phyloP scores from a whole-genome alignment of 2,888 invertebrate genomes.

The Xiphydria camelus region DNA sequence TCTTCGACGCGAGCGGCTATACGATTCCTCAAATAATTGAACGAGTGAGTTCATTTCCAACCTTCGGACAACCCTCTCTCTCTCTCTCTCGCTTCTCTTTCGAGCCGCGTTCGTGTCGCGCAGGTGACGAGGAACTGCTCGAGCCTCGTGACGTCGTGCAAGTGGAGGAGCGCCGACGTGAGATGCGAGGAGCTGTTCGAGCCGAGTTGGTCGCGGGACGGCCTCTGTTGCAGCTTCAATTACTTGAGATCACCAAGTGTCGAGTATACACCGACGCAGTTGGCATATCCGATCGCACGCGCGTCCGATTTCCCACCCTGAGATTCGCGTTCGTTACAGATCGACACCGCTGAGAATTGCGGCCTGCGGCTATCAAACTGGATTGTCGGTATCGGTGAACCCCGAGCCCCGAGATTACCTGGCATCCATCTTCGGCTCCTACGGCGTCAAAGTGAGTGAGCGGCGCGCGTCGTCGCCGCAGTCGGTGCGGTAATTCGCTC shows the following conservation, averaged over 20 bases:
- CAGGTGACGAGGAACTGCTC: constrained; percentile 63
- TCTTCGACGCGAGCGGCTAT: constrained; percentile 40
- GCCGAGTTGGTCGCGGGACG: constrained; percentile 58
- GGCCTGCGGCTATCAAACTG: constrained; percentile 72
- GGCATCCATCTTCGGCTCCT: constrained; percentile 64
- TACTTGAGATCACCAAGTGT: too few species aligned
- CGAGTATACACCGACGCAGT: too few species aligned
- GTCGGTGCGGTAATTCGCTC: constrained; percentile 8
- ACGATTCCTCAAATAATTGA: too few species aligned
- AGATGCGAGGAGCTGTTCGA: constrained; percentile 62
- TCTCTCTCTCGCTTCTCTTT: too few species aligned
- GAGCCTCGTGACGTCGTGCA: constrained; percentile 61
- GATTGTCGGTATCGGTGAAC: constrained; percentile 65
- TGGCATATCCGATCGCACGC: too few species aligned
- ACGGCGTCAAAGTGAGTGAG: constrained; percentile 63
- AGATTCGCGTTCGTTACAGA: constrained; percentile 1
- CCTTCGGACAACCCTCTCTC: too few species aligned
- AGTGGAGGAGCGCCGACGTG: constrained; percentile 63
- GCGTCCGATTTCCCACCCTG: too few species aligned
- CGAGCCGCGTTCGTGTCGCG: too few species aligned
- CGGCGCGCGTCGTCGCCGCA: too few species aligned
- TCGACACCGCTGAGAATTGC: constrained; percentile 64
- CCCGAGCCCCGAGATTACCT: constrained; percentile 66
- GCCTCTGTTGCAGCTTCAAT: constrained; percentile 70
- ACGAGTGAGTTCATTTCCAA: too few species aligned